These are phyloP conservation scores for Furcula furcula DNA, from an alignment of 2,888 invertebrate species.

Conservation along the genomic window DNA sequence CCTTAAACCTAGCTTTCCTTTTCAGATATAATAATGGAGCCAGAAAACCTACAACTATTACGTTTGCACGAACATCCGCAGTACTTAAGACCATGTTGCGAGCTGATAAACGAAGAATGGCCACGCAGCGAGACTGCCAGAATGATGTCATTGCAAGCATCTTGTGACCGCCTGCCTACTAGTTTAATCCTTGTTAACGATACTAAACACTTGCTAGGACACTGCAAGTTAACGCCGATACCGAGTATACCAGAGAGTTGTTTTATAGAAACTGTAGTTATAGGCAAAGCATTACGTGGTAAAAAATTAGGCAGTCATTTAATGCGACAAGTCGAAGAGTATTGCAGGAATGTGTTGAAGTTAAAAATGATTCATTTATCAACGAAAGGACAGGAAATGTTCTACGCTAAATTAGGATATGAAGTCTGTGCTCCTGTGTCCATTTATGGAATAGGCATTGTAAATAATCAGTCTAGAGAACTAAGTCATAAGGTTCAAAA, in stretches of 20 bases:
- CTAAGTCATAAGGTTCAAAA: conserved; percentile 33
- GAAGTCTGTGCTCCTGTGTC: conserved; percentile 85
- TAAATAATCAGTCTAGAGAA: conserved; percentile 25
- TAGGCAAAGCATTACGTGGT: conserved; percentile 86
- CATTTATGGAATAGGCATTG: conserved; percentile 81
- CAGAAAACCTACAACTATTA: conserved; percentile 73
- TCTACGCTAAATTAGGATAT: conserved; percentile 89
- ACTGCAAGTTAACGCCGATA: conserved; percentile 89
- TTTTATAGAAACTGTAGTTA: conserved; percentile 92
- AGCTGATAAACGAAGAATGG: conserved; percentile 93
- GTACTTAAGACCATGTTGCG: conserved; percentile 86
- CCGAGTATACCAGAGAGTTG: conserved; percentile 86
- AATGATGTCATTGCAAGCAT: conserved; percentile 87
- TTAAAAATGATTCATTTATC: conserved; percentile 85
- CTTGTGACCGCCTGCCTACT: conserved; percentile 87
- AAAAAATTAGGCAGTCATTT: conserved; percentile 89
- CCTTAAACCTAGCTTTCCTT: too few relatives aligned
- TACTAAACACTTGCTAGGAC: conserved; percentile 85
- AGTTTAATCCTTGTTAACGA: conserved; percentile 85
- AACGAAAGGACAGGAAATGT: conserved; percentile 88
- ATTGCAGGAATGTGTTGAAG: conserved; percentile 83
- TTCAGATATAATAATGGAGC: conserved; percentile 48
- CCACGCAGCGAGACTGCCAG: conserved; percentile 90
- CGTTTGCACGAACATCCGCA: conserved; percentile 88
- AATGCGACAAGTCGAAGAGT: conserved; percentile 88